Percentiles rank a stretch among this genome's conserved stretches.
phyloP scores from a whole-genome alignment of 2,888 invertebrate species.

The Synergus laeviventris region DNA sequence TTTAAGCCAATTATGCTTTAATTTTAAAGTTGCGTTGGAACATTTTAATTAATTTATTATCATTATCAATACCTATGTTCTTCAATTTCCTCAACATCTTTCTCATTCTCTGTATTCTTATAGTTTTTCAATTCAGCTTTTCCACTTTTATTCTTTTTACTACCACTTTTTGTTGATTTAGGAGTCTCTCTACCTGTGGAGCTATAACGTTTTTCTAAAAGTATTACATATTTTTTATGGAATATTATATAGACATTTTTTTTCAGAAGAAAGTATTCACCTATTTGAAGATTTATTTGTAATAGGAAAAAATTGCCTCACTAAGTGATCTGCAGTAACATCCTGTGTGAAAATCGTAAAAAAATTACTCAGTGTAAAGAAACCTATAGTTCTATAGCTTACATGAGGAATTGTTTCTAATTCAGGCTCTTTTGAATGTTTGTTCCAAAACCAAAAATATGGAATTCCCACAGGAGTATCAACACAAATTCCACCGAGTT shows the following conservation, averaged over 20 bases:
- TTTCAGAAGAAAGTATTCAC: neutral
- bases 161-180: neutral
- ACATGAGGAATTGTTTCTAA: neutral
- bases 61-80: neutral
- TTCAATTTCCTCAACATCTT: neutral
- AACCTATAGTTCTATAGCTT: neutral
- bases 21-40: neutral
- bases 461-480: constrained; percentile 58
- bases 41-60: neutral
- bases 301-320: neutral
- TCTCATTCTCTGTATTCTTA: neutral
- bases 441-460: constrained; percentile 60
- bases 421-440: neutral
- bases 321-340: neutral
- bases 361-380: neutral
- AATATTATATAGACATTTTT: neutral
- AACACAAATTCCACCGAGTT: constrained; percentile 62
- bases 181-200: constrained; percentile 3
- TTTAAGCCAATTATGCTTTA: neutral
- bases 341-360: neutral
- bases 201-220: neutral
- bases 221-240: neutral
- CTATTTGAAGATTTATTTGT: neutral
- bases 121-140: neutral
- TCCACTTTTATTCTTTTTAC: neutral